Percentiles rank a stretch among this genome's conserved stretches.
Evolutionary conservation across 1,140 invertebrate genomes (phyloP).

Genomic region (Penaeus indicus): DNA sequence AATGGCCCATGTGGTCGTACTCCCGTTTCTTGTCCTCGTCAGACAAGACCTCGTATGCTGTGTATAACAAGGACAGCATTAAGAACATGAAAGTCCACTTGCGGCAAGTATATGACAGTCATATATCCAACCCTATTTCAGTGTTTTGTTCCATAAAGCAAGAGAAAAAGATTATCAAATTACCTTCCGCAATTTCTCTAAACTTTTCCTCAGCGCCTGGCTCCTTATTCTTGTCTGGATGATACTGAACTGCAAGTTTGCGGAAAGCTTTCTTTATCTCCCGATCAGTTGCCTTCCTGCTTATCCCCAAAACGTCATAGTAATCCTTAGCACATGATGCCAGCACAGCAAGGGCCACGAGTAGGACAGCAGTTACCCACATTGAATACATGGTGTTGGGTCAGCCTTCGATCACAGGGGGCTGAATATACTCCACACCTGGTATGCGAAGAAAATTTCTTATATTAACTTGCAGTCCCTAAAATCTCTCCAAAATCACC

Average conservation of each 20-base stretch:
- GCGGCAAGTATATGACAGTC: neutral
- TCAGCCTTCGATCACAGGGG: too few species aligned
- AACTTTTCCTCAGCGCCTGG: conserved; percentile 96
- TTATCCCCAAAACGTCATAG: conserved; percentile 92
- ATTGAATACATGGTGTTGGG: conserved; percentile 20
- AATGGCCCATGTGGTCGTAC: conserved; percentile 64
- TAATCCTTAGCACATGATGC: conserved; percentile 83
- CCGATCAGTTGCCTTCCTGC: conserved; percentile 90
- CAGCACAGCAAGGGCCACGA: conserved; percentile 68
- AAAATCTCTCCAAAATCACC: too few species aligned
- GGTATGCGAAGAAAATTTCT: too few species aligned
- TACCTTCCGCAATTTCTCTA: conserved; percentile 95
- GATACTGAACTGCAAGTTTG: conserved; percentile 96
- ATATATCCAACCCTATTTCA: neutral
- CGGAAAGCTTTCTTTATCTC: conserved; percentile 98
- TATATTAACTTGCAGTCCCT: too few species aligned
- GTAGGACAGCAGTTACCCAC: neutral
- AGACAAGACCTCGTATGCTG: conserved; percentile 66
- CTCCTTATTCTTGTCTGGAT: conserved; percentile 98
- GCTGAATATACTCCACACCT: too few species aligned
- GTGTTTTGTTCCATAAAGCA: too few species aligned
- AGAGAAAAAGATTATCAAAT: too few species aligned
- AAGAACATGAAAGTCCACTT: neutral
- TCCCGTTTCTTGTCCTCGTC: conserved; percentile 62
- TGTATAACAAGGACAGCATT: neutral